These are phyloP conservation scores for Brachymystax lenok DNA, from an alignment of 2,797 vertebrate genomes.

Conservation along the genomic window DNA sequence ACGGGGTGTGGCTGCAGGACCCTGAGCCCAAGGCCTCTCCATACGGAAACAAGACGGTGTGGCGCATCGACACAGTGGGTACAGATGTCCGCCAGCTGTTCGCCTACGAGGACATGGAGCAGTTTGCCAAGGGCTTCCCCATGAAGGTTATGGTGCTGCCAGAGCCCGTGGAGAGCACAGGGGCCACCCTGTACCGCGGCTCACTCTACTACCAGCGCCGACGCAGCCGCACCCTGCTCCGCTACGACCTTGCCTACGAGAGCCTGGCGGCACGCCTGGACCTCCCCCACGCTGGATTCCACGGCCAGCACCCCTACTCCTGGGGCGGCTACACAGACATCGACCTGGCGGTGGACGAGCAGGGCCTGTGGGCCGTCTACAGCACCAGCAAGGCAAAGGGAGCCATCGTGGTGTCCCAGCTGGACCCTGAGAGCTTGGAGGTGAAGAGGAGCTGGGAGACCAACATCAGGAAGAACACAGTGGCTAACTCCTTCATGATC, in stretches of 20 bases:
- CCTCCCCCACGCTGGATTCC: constrained; percentile 83
- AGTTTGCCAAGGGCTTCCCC: constrained; percentile 84
- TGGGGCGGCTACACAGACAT: constrained; percentile 97
- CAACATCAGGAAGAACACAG: constrained; percentile 86
- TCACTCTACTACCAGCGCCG: constrained; percentile 88
- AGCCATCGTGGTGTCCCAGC: constrained; percentile 84
- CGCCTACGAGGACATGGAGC: constrained; percentile 80
- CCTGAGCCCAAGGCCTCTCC: constrained; percentile 73
- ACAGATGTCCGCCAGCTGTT: constrained; percentile 87
- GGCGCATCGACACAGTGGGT: constrained; percentile 87
- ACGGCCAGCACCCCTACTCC: constrained; percentile 88
- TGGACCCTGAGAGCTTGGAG: constrained; percentile 83
- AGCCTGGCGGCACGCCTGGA: constrained; percentile 76
- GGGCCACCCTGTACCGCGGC: constrained; percentile 80
- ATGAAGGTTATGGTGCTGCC: constrained; percentile 87
- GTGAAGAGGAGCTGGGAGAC: constrained; percentile 86
- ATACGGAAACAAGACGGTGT: constrained; percentile 81
- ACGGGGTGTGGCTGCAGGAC: constrained; percentile 94
- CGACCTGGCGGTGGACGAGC: constrained; percentile 87
- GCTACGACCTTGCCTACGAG: constrained; percentile 82
- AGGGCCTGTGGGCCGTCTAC: constrained; percentile 90
- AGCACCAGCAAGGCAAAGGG: constrained; percentile 88
- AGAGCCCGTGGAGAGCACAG: constrained; percentile 86
- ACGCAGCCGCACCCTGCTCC: constrained; percentile 78
- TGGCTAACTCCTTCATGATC: constrained; percentile 89